Percentiles rank a stretch among this genome's conserved stretches.
phyloP scores from a whole-genome alignment of 2,888 invertebrate genomes.

The Drosophila putrida region DNA sequence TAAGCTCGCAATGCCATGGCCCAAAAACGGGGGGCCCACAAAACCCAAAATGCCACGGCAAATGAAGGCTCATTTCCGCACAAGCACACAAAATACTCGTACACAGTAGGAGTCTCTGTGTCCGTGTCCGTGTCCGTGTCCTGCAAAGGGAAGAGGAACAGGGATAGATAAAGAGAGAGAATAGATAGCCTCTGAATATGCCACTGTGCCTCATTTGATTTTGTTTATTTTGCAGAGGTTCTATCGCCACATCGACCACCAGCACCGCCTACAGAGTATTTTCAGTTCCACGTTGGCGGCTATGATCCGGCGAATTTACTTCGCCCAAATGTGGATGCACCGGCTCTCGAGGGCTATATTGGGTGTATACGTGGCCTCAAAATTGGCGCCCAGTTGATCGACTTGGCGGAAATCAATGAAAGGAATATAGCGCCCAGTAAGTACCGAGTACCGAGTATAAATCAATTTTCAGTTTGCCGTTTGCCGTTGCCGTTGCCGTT shows the following conservation, averaged over 20 bases:
- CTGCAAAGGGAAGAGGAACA: background rate
- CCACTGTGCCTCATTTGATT: slow-evolving; percentile 58
- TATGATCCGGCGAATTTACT: slow-evolving; percentile 91
- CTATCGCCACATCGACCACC: slow-evolving; percentile 95
- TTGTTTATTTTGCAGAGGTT: slow-evolving; percentile 88
- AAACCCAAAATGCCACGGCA: slow-evolving; percentile 66
- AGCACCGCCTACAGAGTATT: slow-evolving; percentile 95
- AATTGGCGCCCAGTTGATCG: slow-evolving; percentile 92
- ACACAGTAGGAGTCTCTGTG: no score
- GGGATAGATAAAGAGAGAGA: background rate
- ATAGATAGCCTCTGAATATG: slow-evolving; percentile 2
- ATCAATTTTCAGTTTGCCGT: slow-evolving; percentile 57
- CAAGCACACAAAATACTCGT: slow-evolving; percentile 27
- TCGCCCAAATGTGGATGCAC: slow-evolving; percentile 86
- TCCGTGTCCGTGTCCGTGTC: no score
- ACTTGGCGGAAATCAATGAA: slow-evolving; percentile 90
- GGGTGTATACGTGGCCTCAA: slow-evolving; percentile 95
- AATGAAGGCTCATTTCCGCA: slow-evolving; percentile 72
- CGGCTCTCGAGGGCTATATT: slow-evolving; percentile 90
- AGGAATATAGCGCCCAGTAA: slow-evolving; percentile 90
- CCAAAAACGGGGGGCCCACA: slow-evolving; percentile 14
- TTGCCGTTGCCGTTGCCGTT: no score
- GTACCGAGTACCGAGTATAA: slow-evolving; percentile 77
- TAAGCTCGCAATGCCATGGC: slow-evolving; percentile 57
- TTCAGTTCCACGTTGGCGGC: slow-evolving; percentile 94